Evolutionary conservation across 2,113 vertebrate genomes (phyloP).

Genomic region (Passer domesticus): DNA sequence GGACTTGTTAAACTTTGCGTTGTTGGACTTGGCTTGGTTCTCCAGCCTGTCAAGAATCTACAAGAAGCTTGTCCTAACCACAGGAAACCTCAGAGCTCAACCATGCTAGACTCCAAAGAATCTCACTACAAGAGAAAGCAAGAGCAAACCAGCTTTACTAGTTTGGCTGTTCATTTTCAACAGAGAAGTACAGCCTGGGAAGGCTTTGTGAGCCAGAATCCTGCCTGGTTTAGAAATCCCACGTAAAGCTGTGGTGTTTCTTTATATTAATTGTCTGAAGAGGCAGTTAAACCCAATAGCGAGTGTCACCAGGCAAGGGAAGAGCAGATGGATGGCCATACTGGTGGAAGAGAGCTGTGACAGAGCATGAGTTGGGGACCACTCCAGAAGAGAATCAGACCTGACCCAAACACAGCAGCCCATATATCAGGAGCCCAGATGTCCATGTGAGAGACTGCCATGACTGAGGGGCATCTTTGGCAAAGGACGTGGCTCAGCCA

Average conservation of each 20-base stretch:
- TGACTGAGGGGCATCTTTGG: not conserved
- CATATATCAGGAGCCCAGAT: not conserved
- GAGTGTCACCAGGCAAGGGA: not conserved
- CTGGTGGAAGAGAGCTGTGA: not conserved
- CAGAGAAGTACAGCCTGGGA: not conserved
- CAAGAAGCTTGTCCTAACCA: not conserved
- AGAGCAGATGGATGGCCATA: not conserved
- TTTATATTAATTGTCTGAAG: not conserved
- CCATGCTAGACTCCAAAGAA: not conserved
- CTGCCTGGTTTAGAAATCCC: not conserved
- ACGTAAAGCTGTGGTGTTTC: not conserved
- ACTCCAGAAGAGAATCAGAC: not conserved
- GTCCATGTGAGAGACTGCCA: fast-evolving
- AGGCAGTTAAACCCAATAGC: not conserved
- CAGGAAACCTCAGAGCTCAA: not conserved
- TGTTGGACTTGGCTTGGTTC: fast-evolving
- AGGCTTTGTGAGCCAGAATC: not conserved
- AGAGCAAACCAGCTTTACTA: slow-evolving; percentile 1
- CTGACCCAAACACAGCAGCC: not conserved
- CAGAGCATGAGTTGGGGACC: not conserved
- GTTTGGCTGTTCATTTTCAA: not conserved
- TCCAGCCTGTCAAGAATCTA: not conserved
- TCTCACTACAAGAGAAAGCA: not conserved
- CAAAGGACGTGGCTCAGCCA: not conserved
- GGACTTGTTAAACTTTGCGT: not conserved